Conservation (phyloP, 2,888 invertebrate genomes). For the Halictus ligatus region DNA sequence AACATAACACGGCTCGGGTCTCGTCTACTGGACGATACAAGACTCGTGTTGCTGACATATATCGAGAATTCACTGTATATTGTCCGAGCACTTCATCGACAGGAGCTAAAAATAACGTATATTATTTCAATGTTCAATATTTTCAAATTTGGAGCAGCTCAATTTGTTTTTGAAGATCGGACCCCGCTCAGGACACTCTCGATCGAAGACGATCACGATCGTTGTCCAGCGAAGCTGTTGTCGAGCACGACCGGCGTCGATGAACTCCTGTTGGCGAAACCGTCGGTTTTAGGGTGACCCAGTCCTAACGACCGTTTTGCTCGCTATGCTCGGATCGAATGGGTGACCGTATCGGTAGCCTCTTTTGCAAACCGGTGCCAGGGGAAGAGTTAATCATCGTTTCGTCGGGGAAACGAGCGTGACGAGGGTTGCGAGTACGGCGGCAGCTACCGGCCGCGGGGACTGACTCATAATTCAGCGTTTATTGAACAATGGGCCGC, state of each 20-base stretch:
- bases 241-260: not conserved
- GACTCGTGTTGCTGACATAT: no score
- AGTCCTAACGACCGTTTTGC: not conserved
- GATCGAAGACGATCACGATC: not conserved
- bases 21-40: no score
- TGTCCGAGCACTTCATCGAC: no score
- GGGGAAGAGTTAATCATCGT: conserved; percentile 11
- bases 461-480: conserved; percentile 77
- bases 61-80: no score
- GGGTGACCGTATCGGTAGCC: not conserved
- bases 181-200: no score
- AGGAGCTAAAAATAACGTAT: no score
- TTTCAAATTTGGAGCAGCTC: no score
- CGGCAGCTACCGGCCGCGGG: conserved; percentile 34
- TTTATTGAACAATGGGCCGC: conserved; percentile 78
- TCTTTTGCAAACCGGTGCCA: conserved; percentile 6
- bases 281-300: not conserved
- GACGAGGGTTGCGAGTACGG: conserved; percentile 27
- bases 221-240: not conserved
- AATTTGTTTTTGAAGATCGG: no score
- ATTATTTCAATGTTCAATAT: no score
- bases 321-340: not conserved
- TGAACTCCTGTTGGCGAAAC: no score
- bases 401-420: conserved; percentile 16
- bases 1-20: no score